Percentiles rank a stretch among this genome's conserved stretches.
phyloP scores from a whole-genome alignment of 2,888 invertebrate species.

The Apocheima hispidaria region DNA sequence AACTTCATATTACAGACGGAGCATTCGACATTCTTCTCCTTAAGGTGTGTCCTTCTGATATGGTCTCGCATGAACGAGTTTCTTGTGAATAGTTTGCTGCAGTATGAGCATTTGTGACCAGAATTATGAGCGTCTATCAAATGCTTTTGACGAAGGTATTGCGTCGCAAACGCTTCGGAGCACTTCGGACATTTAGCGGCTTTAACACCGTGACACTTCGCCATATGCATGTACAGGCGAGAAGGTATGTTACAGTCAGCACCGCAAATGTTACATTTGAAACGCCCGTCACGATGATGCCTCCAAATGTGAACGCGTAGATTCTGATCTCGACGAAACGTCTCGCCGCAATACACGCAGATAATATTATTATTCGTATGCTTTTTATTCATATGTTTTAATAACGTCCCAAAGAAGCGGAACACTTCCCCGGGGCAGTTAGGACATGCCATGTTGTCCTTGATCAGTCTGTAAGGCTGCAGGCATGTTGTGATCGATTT shows the following conservation, averaged over 20 bases:
- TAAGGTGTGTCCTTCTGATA: slow-evolving; percentile 73
- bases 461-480: slow-evolving; percentile 73
- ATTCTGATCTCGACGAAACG: slow-evolving; percentile 78
- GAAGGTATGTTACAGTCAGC: slow-evolving; percentile 79
- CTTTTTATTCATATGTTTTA: slow-evolving; percentile 78
- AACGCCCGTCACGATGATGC: slow-evolving; percentile 75
- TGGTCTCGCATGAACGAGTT: slow-evolving; percentile 79
- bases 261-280: slow-evolving; percentile 74
- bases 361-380: slow-evolving; percentile 80
- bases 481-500: slow-evolving; percentile 75
- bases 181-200: slow-evolving; percentile 80
- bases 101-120: slow-evolving; percentile 77
- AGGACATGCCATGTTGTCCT: slow-evolving; percentile 77
- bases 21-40: slow-evolving; percentile 79
- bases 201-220: slow-evolving; percentile 74
- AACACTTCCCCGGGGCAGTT: slow-evolving; percentile 74
- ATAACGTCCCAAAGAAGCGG: slow-evolving; percentile 75
- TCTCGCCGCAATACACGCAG: slow-evolving; percentile 78
- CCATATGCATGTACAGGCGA: slow-evolving; percentile 81
- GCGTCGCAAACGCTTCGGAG: slow-evolving; percentile 79
- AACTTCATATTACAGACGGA: slow-evolving; percentile 79
- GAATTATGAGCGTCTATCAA: slow-evolving; percentile 82
- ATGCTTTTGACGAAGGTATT: slow-evolving; percentile 83
- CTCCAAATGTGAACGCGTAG: slow-evolving; percentile 78
- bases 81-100: slow-evolving; percentile 74